A percentile compares a stretch with the other conserved stretches of the same genome.
Evolutionary conservation across 2,888 invertebrate species (phyloP).

Genomic region (Caenorhabditis sulstoni): DNA sequence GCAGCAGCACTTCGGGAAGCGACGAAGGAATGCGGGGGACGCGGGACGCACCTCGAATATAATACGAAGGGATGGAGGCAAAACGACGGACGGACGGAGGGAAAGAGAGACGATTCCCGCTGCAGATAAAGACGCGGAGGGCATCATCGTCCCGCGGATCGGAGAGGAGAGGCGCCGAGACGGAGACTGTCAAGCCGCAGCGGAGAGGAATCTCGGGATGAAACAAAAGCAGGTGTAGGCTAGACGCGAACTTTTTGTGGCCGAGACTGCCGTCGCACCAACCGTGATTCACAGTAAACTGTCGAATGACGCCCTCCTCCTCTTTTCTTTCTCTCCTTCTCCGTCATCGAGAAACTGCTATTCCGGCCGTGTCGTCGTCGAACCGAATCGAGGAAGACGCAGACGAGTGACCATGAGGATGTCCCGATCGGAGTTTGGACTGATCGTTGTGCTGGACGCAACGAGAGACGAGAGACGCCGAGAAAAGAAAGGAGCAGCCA

Average conservation of each 20-base stretch:
- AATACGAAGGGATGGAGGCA: slow-evolving; percentile 14
- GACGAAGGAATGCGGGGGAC: slow-evolving; percentile 13
- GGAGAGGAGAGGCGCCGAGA: slow-evolving; percentile 24
- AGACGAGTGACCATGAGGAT: slow-evolving; percentile 9
- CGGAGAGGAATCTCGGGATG: slow-evolving; percentile 33
- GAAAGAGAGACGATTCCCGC: slow-evolving; percentile 40
- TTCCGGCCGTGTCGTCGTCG: slow-evolving; percentile 4
- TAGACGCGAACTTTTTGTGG: slow-evolving; percentile 23
- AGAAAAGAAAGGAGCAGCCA: neutral
- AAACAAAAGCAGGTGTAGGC: slow-evolving; percentile 41
- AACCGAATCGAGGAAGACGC: slow-evolving; percentile 10
- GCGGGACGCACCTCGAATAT: slow-evolving; percentile 31
- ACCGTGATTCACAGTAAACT: slow-evolving; percentile 2
- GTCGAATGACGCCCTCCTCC: slow-evolving; percentile 9
- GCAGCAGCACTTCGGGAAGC: slow-evolving; percentile 5
- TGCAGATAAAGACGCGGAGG: slow-evolving; percentile 46
- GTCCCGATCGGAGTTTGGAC: slow-evolving; percentile 18
- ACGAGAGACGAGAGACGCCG: neutral
- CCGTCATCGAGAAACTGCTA: slow-evolving; percentile 21
- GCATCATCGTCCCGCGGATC: slow-evolving; percentile 41
- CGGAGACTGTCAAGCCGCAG: slow-evolving; percentile 27
- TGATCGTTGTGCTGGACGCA: slow-evolving; percentile 20
- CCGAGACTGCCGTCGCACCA: neutral
- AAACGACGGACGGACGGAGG: slow-evolving; percentile 15
- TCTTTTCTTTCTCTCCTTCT: no score